Percentiles rank a stretch among this genome's conserved stretches.
Conservation (phyloP, 2,888 invertebrate species). For the Linyphia triangularis region DNA sequence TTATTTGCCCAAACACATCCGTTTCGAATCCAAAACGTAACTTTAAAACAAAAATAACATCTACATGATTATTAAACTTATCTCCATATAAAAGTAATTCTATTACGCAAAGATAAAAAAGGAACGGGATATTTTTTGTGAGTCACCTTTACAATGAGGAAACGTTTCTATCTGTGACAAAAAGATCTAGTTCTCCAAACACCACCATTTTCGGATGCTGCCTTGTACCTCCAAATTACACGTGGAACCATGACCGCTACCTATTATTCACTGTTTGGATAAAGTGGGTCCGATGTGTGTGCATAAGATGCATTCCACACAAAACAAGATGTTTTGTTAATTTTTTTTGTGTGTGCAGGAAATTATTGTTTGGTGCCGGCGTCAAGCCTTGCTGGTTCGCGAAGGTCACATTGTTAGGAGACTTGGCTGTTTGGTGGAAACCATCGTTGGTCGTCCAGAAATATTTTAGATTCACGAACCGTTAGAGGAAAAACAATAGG, state of each 20-base stretch:
- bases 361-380: slow-evolving; percentile 23
- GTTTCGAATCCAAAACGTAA: background rate
- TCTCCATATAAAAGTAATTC: background rate
- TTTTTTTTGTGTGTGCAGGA: slow-evolving; percentile 30
- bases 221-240: background rate
- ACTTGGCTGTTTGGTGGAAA: background rate
- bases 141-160: background rate
- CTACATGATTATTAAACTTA: background rate
- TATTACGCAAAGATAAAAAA: background rate
- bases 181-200: background rate
- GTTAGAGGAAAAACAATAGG: background rate
- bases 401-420: slow-evolving; percentile 36
- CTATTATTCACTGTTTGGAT: slow-evolving; percentile 1
- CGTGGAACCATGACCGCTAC: slow-evolving; percentile 5
- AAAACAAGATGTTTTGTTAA: slow-evolving; percentile 23
- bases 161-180: background rate
- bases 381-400: slow-evolving; percentile 44
- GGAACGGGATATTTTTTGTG: background rate
- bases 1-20: background rate
- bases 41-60: background rate
- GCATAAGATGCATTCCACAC: background rate
- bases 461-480: background rate
- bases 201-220: background rate
- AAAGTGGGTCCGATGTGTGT: slow-evolving; percentile 49
- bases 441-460: background rate